Percentiles rank a stretch among this genome's conserved stretches.
phyloP scores from a whole-genome alignment of 2,888 invertebrate species.

The Lasioglossum vierecki region DNA sequence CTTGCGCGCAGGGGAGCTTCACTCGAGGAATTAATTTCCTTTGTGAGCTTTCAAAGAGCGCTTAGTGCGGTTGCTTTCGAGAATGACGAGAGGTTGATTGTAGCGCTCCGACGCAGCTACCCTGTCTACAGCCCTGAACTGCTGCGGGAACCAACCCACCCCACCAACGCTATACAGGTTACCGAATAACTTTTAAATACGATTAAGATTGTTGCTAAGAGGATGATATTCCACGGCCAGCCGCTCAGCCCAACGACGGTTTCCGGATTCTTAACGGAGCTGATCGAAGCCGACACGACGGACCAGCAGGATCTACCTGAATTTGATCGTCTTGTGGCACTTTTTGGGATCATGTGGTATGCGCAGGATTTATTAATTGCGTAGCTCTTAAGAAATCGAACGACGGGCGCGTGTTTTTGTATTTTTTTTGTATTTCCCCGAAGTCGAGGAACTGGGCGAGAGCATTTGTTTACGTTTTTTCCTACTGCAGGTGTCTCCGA shows the following conservation, averaged over 20 bases:
- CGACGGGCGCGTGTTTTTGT: no score
- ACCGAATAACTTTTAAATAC: slow-evolving; percentile 72
- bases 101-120: slow-evolving; percentile 28
- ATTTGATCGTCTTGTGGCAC: neutral
- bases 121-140: neutral
- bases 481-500: no score
- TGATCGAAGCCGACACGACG: slow-evolving; percentile 20
- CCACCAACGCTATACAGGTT: slow-evolving; percentile 17
- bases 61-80: slow-evolving; percentile 70
- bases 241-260: slow-evolving; percentile 14
- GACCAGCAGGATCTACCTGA: slow-evolving; percentile 2
- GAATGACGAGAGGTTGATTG: slow-evolving; percentile 72
- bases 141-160: neutral
- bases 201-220: slow-evolving; percentile 74
- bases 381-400: no score
- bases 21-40: slow-evolving; percentile 76
- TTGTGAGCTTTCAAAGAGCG: slow-evolving; percentile 74
- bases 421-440: no score
- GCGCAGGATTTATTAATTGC: no score
- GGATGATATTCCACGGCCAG: slow-evolving; percentile 66
- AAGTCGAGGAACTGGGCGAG: no score
- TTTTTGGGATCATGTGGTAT: neutral
- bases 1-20: slow-evolving; percentile 57
- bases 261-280: neutral
- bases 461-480: no score